Percentiles rank a stretch among this genome's conserved stretches.
Evolutionary conservation across 2,797 vertebrate species (phyloP).

Genomic region (Zonotrichia albicollis): DNA sequence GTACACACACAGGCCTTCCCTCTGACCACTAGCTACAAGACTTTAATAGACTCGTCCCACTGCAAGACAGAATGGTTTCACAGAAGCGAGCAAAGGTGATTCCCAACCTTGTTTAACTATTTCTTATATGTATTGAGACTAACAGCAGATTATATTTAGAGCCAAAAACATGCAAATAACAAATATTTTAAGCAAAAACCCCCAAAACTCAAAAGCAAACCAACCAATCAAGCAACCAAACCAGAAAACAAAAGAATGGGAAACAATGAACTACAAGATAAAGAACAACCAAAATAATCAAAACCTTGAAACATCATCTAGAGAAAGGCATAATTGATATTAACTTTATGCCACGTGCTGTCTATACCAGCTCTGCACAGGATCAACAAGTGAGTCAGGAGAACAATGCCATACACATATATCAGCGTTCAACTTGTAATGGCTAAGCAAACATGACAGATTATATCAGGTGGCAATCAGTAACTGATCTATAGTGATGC

Average conservation of each 20-base stretch:
- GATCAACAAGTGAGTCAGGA: background rate
- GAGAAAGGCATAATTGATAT: background rate
- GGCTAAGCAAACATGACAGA: background rate
- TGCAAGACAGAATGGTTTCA: background rate
- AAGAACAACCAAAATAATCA: background rate
- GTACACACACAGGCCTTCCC: background rate
- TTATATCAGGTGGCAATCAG: background rate
- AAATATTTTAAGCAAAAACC: background rate
- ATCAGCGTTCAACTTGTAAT: background rate
- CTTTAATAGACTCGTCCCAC: background rate
- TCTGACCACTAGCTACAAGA: background rate
- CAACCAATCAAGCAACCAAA: background rate
- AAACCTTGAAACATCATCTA: background rate
- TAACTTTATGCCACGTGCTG: background rate
- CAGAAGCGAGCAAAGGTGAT: fast-evolving
- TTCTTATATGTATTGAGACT: background rate
- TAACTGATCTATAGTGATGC: background rate
- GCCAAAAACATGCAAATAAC: background rate
- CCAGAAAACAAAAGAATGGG: background rate
- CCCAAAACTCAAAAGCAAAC: background rate
- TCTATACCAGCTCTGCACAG: background rate
- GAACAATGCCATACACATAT: background rate
- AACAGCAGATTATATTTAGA: background rate
- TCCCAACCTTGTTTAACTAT: background rate
- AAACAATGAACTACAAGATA: background rate